Base-by-base conservation (phyloP, 37 sponge, comb jelly and placozoan species). In the Crambe crambe region DNA sequence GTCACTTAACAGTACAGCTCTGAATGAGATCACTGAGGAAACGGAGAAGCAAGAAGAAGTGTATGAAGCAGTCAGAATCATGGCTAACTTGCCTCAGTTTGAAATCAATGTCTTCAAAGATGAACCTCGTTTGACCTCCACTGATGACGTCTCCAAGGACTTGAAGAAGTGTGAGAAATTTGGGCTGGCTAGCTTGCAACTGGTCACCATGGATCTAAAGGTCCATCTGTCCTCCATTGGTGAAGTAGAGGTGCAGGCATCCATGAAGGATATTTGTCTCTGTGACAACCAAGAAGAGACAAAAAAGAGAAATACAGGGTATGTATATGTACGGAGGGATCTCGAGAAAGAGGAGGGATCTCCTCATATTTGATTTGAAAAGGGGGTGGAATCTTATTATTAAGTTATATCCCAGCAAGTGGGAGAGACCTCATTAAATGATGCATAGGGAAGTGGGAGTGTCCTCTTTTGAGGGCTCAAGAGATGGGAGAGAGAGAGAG, bases 221-320 rank as follows among this genome's bases (percentile, higher is more conserved):
- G 44, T 59, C 2, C 60, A n/a, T 3, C 35, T 87, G 29, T 58
- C 25, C 26, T 79, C 80, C 37, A 76, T 76, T 37, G 51, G 74
- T 59, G 82, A 87, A 9, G 80, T 87, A 39, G 61, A 80, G 17
- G 38, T 87, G 3, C 58, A 74, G 75, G 82, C 87, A 31, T 40
- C 75, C 20, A 72, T 87, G 58, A 81, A 75, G 27, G 87, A 87
- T 63, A 74, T 81, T 22, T 69, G 72, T 15, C 68, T 87, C 51
- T 75, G 56, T 43, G 82, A 87, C 29, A 42, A 71, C 4, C 77
- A 80, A 71, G 57, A 74, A 17, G 72, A 76, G 77, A 76, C 40
- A 40, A 75, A 81, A 38, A 42, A 70, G 3, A 80, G 54, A 42
- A 87, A 81, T 10, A 87, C 77, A 44, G 87, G 87, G 87, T 87